These are phyloP conservation scores for Drosophila macrothrix DNA, from an alignment of 2,888 invertebrate genomes.

Conservation along the genomic window DNA sequence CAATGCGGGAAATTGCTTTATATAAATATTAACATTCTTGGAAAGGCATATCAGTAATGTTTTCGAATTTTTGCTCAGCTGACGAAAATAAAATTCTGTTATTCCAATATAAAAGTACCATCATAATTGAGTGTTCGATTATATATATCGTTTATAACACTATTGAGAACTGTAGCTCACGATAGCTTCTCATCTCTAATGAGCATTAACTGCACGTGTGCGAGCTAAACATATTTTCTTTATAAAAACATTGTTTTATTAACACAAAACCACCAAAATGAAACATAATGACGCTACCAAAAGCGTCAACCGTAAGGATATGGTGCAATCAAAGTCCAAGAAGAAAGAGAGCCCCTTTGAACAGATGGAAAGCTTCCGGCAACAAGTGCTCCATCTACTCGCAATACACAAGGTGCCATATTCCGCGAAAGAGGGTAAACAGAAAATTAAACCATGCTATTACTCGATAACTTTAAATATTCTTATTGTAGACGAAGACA, in stretches of 20 bases:
- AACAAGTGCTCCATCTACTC: slow-evolving; percentile 78
- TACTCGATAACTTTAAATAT: slow-evolving; percentile 21
- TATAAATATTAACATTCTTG: too few relatives aligned
- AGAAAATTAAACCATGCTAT: background rate
- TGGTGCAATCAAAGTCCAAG: background rate
- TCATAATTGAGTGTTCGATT: slow-evolving; percentile 1
- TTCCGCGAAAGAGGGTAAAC: slow-evolving; percentile 79
- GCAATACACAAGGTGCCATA: slow-evolving; percentile 83
- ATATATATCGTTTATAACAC: slow-evolving; percentile 1
- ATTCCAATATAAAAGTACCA: background rate
- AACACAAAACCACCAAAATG: slow-evolving; percentile 14
- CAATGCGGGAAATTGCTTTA: background rate
- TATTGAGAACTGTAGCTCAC: background rate
- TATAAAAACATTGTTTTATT: background rate
- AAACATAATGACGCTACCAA: slow-evolving; percentile 20
- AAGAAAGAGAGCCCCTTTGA: slow-evolving; percentile 15
- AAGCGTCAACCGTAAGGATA: slow-evolving; percentile 26
- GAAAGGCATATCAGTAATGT: too few relatives aligned
- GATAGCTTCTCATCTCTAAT: slow-evolving; percentile 21
- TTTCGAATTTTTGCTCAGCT: background rate
- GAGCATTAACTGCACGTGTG: slow-evolving; percentile 54
- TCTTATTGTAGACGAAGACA: slow-evolving; percentile 53
- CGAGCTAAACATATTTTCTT: slow-evolving; percentile 9
- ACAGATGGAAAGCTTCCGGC: slow-evolving; percentile 25
- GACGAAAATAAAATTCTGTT: background rate